Conservation (phyloP, 1,140 invertebrate genomes). For the Glomeris maerens region DNA sequence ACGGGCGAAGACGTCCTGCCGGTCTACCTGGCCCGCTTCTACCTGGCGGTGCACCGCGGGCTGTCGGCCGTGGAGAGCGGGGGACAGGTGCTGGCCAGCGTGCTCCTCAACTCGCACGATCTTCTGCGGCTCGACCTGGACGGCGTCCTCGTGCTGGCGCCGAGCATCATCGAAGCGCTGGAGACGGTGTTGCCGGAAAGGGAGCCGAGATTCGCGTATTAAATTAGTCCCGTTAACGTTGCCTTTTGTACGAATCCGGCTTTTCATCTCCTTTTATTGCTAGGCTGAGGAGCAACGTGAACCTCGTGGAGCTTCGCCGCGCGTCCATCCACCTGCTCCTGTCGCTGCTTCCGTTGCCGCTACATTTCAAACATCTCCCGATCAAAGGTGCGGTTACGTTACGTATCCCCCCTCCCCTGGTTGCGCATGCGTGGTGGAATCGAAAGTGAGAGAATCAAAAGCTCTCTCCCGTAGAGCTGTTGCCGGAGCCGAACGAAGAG, state of each 20-base stretch:
- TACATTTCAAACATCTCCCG: slow-evolving; percentile 57
- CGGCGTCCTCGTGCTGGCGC: slow-evolving; percentile 79
- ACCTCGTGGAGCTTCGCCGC: slow-evolving; percentile 64
- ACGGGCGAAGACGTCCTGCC: slow-evolving; percentile 88
- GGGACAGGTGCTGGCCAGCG: slow-evolving; percentile 50
- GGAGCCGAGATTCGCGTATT: slow-evolving; percentile 24
- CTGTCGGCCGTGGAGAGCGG: slow-evolving; percentile 44
- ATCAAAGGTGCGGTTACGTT: slow-evolving; percentile 37
- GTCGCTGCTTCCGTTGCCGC: slow-evolving; percentile 72
- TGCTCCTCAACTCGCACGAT: slow-evolving; percentile 63
- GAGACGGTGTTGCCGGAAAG: slow-evolving; percentile 66
- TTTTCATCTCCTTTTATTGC: not conserved
- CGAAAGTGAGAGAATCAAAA: no score
- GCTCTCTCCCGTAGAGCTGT: no score
- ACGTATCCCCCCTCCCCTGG: not conserved
- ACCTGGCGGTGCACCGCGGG: slow-evolving; percentile 77
- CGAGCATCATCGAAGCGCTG: slow-evolving; percentile 71
- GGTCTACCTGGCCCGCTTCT: slow-evolving; percentile 87
- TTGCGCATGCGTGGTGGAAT: no score
- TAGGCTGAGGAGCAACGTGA: slow-evolving; percentile 17
- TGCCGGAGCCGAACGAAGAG: no score
- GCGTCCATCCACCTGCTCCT: slow-evolving; percentile 79
- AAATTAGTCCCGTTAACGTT: not conserved
- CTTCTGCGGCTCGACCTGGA: slow-evolving; percentile 79
- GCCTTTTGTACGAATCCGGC: not conserved